Evolutionary conservation across 2,113 vertebrate genomes (phyloP).

Genomic region (Plestiodon gilberti): DNA sequence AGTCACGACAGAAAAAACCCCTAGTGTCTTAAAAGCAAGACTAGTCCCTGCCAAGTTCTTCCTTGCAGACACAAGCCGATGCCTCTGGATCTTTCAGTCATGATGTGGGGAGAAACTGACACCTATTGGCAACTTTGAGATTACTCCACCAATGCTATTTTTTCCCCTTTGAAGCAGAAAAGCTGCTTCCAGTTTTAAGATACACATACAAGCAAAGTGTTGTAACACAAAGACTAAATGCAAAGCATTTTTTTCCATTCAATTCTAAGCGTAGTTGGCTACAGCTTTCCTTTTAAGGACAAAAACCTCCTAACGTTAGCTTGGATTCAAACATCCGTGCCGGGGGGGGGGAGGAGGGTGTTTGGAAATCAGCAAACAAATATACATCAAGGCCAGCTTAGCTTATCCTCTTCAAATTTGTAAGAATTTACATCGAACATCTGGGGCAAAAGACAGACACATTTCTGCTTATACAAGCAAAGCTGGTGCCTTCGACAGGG

Average conservation of each 20-base stretch:
- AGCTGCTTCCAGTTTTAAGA: not conserved
- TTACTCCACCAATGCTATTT: conserved; percentile 41
- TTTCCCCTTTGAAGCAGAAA: not conserved
- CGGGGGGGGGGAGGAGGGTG: no score
- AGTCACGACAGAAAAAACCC: not conserved
- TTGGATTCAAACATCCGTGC: not conserved
- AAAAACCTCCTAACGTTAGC: not conserved
- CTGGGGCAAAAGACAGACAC: not conserved
- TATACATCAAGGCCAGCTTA: not conserved
- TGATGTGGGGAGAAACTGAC: conserved; percentile 67
- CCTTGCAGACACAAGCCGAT: not conserved
- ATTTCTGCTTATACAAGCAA: not conserved
- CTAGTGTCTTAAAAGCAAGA: not conserved
- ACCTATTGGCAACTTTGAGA: conserved; percentile 71
- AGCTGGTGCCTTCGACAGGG: not conserved
- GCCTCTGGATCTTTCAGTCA: not conserved
- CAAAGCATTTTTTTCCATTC: not conserved
- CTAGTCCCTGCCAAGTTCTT: not conserved
- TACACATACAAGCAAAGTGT: not conserved
- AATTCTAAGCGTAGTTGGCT: conserved; percentile 5
- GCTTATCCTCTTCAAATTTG: not conserved
- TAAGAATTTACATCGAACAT: not conserved
- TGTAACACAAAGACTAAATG: not conserved
- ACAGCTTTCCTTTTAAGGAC: not conserved
- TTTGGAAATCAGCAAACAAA: not conserved